A percentile compares a stretch with the other conserved stretches of the same genome.
Conservation (phyloP, 2,113 vertebrate genomes). For the Datnioides undecimradiatus region DNA sequence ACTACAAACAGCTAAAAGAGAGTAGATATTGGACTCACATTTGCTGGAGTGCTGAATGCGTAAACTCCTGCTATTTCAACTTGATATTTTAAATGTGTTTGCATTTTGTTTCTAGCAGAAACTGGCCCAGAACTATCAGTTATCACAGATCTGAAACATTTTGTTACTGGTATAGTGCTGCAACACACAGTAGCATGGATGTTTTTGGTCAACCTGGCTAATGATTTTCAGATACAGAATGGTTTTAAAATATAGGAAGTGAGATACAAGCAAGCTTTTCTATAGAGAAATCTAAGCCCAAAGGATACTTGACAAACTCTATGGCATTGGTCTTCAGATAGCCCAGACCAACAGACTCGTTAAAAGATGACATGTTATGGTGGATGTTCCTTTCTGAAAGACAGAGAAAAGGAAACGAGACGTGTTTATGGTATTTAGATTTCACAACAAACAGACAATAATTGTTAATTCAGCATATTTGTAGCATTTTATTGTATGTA, state of each 20-base stretch:
- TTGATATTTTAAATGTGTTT: too few species aligned
- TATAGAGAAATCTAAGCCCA: too few species aligned
- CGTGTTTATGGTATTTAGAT: neutral
- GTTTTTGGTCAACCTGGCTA: neutral
- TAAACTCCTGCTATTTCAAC: too few species aligned
- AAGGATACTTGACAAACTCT: slow-evolving; percentile 99
- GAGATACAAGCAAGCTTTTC: too few species aligned
- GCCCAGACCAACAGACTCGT: slow-evolving; percentile 97
- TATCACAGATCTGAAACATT: neutral
- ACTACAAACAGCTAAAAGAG: too few species aligned
- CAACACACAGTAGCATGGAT: neutral
- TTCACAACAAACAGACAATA: neutral
- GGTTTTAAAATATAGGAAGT: too few species aligned
- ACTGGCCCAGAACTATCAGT: neutral
- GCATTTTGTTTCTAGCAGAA: neutral
- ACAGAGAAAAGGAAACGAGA: neutral
- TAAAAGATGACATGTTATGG: slow-evolving; percentile 99
- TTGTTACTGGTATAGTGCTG: neutral
- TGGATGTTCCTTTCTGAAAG: slow-evolving; percentile 94
- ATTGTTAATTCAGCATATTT: neutral
- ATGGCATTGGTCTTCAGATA: slow-evolving; percentile 98
- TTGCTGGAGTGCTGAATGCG: too few species aligned
- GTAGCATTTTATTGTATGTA: neutral
- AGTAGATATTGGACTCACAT: too few species aligned
- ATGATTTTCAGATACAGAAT: neutral